These are phyloP conservation scores for Plumapathes pennacea DNA, from an alignment of 92 coral and sea anemone species.

Conservation along the genomic window DNA sequence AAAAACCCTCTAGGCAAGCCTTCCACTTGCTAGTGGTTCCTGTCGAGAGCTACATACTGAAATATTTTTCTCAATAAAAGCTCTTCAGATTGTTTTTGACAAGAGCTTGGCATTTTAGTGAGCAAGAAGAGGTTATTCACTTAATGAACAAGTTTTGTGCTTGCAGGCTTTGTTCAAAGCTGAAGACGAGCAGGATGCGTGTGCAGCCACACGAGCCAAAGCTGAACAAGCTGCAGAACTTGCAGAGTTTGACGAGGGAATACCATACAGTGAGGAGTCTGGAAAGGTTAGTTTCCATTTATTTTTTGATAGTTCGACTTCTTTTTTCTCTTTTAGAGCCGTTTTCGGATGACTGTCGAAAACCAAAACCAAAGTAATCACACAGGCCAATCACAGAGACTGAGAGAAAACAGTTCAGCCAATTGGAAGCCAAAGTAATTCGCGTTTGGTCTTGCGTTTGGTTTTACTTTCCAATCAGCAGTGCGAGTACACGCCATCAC, in stretches of 20 bases:
- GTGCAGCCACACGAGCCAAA: conserved; percentile 91
- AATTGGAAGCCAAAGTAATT: no score
- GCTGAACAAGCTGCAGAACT: conserved; percentile 97
- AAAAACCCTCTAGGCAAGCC: conserved; percentile 58
- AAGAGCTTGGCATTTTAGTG: not conserved
- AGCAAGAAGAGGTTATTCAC: not conserved
- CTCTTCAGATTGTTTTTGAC: no score
- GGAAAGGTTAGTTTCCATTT: conserved; percentile 39
- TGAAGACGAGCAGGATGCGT: conserved; percentile 97
- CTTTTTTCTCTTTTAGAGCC: not conserved
- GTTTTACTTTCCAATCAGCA: no score
- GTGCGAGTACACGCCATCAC: no score
- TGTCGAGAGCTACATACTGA: conserved; percentile 70
- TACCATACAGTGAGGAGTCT: conserved; percentile 75
- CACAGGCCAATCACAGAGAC: no score
- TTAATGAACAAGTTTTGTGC: not conserved
- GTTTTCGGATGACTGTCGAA: no score
- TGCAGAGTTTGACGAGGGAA: conserved; percentile 94
- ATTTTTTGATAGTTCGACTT: not conserved
- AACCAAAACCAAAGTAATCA: no score
- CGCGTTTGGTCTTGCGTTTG: no score
- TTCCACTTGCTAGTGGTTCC: conserved; percentile 45
- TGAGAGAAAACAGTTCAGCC: no score
- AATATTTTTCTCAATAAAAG: no score
- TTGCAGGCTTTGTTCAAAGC: conserved; percentile 86